Percentiles rank a stretch among this genome's conserved stretches.
phyloP scores from a whole-genome alignment of 2,113 vertebrate genomes.

The Aepyceros melampus region DNA sequence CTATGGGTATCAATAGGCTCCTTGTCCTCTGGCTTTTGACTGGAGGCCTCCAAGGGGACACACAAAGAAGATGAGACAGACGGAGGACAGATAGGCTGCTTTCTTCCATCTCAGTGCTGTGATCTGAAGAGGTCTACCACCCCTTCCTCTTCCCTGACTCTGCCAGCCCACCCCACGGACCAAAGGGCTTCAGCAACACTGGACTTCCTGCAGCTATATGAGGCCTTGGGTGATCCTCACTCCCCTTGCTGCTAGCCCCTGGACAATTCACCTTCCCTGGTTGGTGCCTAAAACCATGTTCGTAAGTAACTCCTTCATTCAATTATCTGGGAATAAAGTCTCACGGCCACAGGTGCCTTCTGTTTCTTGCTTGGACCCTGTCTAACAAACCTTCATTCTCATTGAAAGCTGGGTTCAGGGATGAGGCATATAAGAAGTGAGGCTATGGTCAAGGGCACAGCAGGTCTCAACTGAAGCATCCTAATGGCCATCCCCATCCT shows the following conservation, averaged over 20 bases:
- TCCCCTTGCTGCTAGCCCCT: not conserved
- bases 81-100: not conserved
- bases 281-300: not conserved
- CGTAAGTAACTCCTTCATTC: not conserved
- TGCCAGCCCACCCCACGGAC: not conserved
- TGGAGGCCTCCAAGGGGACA: not conserved
- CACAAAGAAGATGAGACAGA: not conserved
- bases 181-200: not conserved
- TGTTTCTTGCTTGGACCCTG: not conserved
- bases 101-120: not conserved
- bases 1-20: not conserved
- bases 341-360: not conserved
- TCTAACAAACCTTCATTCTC: not conserved
- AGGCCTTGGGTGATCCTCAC: not conserved
- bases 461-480: not conserved
- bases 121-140: not conserved
- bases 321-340: not conserved
- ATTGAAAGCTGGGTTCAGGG: too few species aligned
- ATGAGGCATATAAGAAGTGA: not conserved
- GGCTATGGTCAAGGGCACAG: not conserved
- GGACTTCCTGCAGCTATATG: too few species aligned
- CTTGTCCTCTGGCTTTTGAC: not conserved
- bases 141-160: rapidly evolving
- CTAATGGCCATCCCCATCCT: not conserved
- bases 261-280: not conserved